phyloP scores from a whole-genome alignment of 2,113 vertebrate genomes.

The Merops nubicus region DNA sequence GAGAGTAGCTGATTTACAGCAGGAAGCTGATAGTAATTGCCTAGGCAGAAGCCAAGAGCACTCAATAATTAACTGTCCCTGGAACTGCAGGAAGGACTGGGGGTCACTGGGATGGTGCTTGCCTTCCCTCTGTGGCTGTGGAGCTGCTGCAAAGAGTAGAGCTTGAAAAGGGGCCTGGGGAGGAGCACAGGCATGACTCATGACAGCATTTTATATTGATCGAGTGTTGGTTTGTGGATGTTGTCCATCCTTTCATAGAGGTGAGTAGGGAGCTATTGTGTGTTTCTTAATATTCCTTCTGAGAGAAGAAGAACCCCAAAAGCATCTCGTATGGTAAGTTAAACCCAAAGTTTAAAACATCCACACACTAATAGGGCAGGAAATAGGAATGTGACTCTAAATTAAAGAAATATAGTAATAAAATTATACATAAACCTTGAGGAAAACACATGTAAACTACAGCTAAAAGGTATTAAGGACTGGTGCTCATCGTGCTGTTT shows the following conservation, averaged over 20 bases:
- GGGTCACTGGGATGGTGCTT: neutral
- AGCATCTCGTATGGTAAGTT: neutral
- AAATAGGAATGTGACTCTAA: neutral
- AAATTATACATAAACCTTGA: neutral
- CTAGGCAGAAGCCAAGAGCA: neutral
- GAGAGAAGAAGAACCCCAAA: neutral
- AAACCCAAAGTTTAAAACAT: neutral
- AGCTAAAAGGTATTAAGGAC: neutral
- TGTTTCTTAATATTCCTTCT: constrained; percentile 1
- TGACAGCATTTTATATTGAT: neutral
- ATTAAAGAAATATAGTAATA: neutral
- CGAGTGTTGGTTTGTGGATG: neutral
- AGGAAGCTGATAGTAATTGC: constrained; percentile 47
- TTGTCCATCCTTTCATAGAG: neutral
- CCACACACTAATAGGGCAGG: neutral
- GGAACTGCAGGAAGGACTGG: neutral
- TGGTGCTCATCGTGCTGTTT: neutral
- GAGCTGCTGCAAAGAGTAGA: neutral
- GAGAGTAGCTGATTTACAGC: constrained; percentile 43
- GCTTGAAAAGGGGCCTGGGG: neutral
- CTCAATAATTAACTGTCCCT: constrained; percentile 3
- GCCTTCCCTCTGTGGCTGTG: neutral
- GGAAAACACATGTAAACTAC: neutral
- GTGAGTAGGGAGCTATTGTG: neutral
- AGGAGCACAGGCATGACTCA: constrained; percentile 18